Conservation (phyloP, 2,113 vertebrate species). For the Zeus faber region DNA sequence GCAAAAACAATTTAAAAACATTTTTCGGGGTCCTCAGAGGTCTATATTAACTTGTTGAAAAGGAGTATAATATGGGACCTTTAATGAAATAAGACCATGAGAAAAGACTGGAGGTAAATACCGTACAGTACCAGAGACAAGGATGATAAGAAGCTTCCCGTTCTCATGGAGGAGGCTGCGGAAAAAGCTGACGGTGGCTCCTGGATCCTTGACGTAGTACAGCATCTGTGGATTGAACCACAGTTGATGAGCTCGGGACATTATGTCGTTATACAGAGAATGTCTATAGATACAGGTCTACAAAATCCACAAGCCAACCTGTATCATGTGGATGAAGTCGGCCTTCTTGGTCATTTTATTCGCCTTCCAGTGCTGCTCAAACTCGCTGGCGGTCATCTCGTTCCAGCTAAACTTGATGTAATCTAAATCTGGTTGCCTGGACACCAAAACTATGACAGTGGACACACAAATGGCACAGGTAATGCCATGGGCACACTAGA, state of each 20-base stretch:
- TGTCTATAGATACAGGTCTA: slow-evolving; percentile 21
- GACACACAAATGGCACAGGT: background rate
- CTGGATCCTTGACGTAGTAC: slow-evolving; percentile 86
- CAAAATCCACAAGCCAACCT: too few species aligned
- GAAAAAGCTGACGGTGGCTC: slow-evolving; percentile 81
- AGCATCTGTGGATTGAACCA: slow-evolving; percentile 74
- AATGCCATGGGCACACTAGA: too few species aligned
- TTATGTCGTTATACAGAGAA: background rate
- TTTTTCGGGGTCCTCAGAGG: too few species aligned
- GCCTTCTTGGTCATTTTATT: slow-evolving; percentile 78
- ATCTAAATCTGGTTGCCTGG: slow-evolving; percentile 75
- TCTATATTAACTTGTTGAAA: too few species aligned
- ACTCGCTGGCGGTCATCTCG: slow-evolving; percentile 84
- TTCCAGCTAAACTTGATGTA: slow-evolving; percentile 86
- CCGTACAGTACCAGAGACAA: slow-evolving; percentile 81
- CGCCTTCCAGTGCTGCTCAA: slow-evolving; percentile 77
- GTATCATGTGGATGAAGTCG: slow-evolving; percentile 96
- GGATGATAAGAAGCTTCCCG: slow-evolving; percentile 84
- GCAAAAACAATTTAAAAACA: too few species aligned
- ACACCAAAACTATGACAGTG: slow-evolving; percentile 73
- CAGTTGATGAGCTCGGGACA: slow-evolving; percentile 37
- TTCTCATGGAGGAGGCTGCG: slow-evolving; percentile 76
- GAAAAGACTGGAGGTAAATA: background rate
- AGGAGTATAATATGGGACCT: background rate
- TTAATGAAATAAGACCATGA: background rate